phyloP scores from a whole-genome alignment of 2,113 vertebrate genomes.

The Nyctibius bracteatus region DNA sequence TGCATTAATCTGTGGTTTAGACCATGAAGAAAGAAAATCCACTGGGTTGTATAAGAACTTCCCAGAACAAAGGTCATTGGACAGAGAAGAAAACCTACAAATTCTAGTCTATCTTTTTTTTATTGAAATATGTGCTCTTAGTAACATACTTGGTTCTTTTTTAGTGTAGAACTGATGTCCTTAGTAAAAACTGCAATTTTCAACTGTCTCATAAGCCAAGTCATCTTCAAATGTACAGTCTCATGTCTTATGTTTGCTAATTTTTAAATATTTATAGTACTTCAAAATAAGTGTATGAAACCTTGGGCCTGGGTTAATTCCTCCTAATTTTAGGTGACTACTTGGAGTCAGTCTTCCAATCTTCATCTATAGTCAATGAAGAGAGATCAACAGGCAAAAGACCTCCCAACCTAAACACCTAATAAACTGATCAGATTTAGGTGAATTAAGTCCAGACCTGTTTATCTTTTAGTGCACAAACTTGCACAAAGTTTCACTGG shows the following conservation, averaged over 20 bases:
- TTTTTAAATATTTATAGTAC: background rate
- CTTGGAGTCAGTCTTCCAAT: background rate
- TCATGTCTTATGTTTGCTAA: accelerated
- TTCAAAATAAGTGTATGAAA: background rate
- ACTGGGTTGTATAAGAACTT: background rate
- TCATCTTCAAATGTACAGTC: background rate
- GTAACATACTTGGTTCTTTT: background rate
- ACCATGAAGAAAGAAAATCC: background rate
- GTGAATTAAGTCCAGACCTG: background rate
- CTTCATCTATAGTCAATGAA: background rate
- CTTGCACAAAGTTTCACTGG: background rate
- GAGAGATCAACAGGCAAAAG: background rate
- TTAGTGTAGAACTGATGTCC: background rate
- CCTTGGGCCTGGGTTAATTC: background rate
- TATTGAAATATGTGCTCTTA: background rate
- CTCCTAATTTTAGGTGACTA: background rate
- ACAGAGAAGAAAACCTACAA: background rate
- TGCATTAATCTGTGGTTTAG: background rate
- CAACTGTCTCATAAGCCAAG: background rate
- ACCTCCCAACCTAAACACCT: background rate
- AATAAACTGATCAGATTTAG: background rate
- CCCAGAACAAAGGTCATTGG: background rate
- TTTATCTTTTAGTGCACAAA: background rate
- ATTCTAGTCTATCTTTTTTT: background rate
- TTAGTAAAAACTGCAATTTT: background rate